Evolutionary conservation across 1,140 invertebrate species (phyloP).

Genomic region (Diorhabda sublineata): DNA sequence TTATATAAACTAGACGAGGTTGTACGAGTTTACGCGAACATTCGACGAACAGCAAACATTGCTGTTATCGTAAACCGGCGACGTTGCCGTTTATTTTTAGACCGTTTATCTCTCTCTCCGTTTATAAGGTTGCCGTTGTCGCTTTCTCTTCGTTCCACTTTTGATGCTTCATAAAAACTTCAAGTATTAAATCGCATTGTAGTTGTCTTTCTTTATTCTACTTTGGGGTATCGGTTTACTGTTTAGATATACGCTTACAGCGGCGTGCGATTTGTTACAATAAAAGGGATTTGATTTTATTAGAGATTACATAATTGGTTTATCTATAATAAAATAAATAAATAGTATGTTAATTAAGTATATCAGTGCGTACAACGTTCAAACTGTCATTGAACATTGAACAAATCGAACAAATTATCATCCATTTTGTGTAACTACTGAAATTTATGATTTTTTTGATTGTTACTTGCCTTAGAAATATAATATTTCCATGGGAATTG

Average conservation of each 20-base stretch:
- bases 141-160: slow-evolving; percentile 11
- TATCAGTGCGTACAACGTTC: too few relatives aligned
- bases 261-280: not conserved
- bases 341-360: too few relatives aligned
- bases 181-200: slow-evolving; percentile 9
- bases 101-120: slow-evolving; percentile 7
- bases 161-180: slow-evolving; percentile 6
- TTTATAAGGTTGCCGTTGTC: not conserved
- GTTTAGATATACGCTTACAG: slow-evolving; percentile 1
- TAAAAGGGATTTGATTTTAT: too few relatives aligned
- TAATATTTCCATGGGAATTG: too few relatives aligned
- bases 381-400: too few relatives aligned
- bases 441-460: too few relatives aligned
- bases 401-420: too few relatives aligned
- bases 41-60: slow-evolving; percentile 9
- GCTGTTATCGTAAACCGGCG: slow-evolving; percentile 24
- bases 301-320: too few relatives aligned
- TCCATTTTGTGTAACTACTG: too few relatives aligned
- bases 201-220: not conserved
- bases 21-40: slow-evolving; percentile 14
- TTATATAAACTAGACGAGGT: slow-evolving; percentile 26
- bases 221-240: not conserved
- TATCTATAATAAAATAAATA: too few relatives aligned
- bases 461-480: too few relatives aligned
- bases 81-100: slow-evolving; percentile 20